These are phyloP conservation scores for Pedionomus torquatus DNA, from an alignment of 2,113 vertebrate species.

Conservation along the genomic window DNA sequence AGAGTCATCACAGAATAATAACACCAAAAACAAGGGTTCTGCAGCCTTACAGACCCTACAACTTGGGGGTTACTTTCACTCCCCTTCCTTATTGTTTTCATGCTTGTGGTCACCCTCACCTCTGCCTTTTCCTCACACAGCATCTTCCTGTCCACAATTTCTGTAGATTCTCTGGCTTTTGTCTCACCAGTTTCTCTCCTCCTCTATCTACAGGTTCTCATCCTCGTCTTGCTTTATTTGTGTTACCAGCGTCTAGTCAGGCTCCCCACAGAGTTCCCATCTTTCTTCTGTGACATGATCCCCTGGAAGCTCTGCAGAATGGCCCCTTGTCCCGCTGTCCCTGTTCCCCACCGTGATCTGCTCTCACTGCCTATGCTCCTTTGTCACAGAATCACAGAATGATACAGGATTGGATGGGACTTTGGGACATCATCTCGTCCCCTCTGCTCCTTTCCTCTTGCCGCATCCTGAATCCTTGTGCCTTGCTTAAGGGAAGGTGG, in stretches of 20 bases:
- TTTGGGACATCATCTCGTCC: too few relatives aligned
- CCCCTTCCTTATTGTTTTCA: neutral
- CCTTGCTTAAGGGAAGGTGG: neutral
- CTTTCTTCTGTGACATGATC: neutral
- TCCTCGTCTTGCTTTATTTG: neutral
- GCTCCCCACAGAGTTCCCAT: neutral
- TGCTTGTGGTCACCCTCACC: fast-evolving
- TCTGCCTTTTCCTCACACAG: neutral
- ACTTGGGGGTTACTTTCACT: neutral
- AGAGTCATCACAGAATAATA: neutral
- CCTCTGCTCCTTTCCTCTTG: neutral
- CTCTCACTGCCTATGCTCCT: neutral
- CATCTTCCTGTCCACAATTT: neutral
- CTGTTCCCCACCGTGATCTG: neutral
- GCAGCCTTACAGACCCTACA: neutral
- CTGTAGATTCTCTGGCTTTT: neutral
- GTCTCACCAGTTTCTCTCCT: neutral
- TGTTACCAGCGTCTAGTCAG: neutral
- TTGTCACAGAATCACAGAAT: neutral
- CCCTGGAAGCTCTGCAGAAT: neutral
- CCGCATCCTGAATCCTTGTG: neutral
- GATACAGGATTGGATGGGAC: too few relatives aligned
- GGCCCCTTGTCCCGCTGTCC: neutral
- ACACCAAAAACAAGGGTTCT: neutral
- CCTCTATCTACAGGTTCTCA: neutral